Evolutionary conservation across 2,797 vertebrate genomes (phyloP).

Genomic region (Setipinna tenuifilis): DNA sequence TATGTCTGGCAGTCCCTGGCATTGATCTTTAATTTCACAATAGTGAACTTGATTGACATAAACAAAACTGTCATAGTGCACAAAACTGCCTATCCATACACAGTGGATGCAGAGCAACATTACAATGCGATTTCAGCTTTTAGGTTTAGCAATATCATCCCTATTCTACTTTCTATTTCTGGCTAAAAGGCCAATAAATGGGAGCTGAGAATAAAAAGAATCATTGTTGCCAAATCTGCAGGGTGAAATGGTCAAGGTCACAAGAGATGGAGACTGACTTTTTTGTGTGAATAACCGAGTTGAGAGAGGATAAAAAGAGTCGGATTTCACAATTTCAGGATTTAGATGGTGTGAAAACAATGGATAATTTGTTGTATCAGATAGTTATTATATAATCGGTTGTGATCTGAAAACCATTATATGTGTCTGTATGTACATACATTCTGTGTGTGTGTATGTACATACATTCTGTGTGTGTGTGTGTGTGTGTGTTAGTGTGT

Average conservation of each 20-base stretch:
- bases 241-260: constrained; percentile 10
- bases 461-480: background rate
- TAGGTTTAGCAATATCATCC: background rate
- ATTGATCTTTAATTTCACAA: too few relatives aligned
- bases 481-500: background rate
- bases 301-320: background rate
- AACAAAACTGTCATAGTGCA: background rate
- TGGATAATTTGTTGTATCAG: background rate
- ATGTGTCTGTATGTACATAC: background rate
- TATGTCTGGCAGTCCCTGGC: background rate
- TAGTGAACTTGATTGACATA: background rate
- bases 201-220: background rate
- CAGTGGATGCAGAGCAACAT: too few relatives aligned
- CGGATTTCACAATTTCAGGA: background rate
- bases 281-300: too few relatives aligned
- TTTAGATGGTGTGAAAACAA: background rate
- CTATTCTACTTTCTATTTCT: too few relatives aligned
- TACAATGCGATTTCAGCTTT: too few relatives aligned
- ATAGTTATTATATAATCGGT: background rate
- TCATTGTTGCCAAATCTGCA: background rate
- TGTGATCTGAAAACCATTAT: background rate
- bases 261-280: background rate
- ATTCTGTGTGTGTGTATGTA: background rate
- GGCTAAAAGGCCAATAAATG: too few relatives aligned
- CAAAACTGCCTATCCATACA: background rate